Conservation (phyloP, 2,113 vertebrate species). For the Choloepus hoffmanni region DNA sequence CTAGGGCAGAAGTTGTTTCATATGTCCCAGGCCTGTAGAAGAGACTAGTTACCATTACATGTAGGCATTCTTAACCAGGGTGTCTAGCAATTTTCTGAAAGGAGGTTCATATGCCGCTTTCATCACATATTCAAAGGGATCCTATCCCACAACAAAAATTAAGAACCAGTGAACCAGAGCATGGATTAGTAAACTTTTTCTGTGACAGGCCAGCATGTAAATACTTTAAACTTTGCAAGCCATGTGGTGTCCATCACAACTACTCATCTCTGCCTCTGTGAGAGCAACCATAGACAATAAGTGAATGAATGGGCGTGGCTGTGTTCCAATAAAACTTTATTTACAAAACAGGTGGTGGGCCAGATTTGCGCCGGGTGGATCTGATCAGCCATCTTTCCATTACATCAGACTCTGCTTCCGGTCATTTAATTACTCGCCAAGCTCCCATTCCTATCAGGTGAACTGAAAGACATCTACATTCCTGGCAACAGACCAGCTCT, state of each 20-base stretch:
- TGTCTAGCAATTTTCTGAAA: neutral
- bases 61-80: neutral
- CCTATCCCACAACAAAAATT: neutral
- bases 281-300: neutral
- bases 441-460: neutral
- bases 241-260: neutral
- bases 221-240: neutral
- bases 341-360: neutral
- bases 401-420: neutral
- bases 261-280: neutral
- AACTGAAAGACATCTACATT: neutral
- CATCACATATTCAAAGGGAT: neutral
- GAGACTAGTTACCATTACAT: neutral
- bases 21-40: neutral
- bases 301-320: neutral
- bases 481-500: neutral
- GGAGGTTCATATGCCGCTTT: neutral
- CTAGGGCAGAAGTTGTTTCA: neutral
- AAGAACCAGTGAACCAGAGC: neutral
- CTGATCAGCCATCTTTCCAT: neutral
- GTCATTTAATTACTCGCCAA: neutral
- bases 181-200: neutral
- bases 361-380: neutral
- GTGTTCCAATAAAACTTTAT: constrained; percentile 71
- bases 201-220: neutral